Percentiles rank a stretch among this genome's conserved stretches.
phyloP scores from a whole-genome alignment of 1,140 invertebrate species.

The Coenobita brevimanus region DNA sequence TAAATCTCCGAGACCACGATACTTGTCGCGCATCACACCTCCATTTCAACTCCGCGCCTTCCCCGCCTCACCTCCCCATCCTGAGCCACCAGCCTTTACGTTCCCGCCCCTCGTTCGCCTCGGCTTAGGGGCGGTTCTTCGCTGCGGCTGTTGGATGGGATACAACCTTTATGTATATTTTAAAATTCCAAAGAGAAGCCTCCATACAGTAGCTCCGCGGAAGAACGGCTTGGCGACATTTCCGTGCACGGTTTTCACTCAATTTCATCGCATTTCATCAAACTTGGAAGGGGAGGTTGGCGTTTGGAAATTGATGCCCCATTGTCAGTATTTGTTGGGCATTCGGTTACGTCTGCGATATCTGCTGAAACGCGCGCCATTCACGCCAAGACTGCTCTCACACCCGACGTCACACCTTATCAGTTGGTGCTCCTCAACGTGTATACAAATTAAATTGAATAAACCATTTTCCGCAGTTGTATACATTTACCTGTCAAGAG shows the following conservation, averaged over 20 bases:
- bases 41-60: constrained; percentile 46
- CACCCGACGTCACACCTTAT: constrained; percentile 56
- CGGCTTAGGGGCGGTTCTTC: background rate
- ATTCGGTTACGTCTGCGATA: constrained; percentile 64
- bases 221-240: constrained; percentile 52
- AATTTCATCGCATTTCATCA: constrained; percentile 66
- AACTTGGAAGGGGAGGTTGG: constrained; percentile 62
- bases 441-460: constrained; percentile 67
- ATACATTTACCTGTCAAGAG: constrained; percentile 60
- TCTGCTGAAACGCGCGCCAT: constrained; percentile 56
- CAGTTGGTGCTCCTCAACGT: constrained; percentile 49
- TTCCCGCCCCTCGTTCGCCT: background rate
- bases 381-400: constrained; percentile 45
- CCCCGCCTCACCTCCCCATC: background rate
- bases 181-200: constrained; percentile 67
- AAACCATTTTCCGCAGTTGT: constrained; percentile 65
- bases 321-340: constrained; percentile 65
- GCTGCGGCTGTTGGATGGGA: background rate
- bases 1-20: constrained; percentile 55
- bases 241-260: constrained; percentile 60
- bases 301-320: constrained; percentile 65
- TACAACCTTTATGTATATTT: constrained; percentile 52
- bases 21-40: constrained; percentile 54
- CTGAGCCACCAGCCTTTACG: background rate
- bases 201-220: constrained; percentile 59